Percentiles rank a stretch among this genome's conserved stretches.
Conservation (phyloP, 2,113 vertebrate genomes). For the Arvicanthis niloticus region DNA sequence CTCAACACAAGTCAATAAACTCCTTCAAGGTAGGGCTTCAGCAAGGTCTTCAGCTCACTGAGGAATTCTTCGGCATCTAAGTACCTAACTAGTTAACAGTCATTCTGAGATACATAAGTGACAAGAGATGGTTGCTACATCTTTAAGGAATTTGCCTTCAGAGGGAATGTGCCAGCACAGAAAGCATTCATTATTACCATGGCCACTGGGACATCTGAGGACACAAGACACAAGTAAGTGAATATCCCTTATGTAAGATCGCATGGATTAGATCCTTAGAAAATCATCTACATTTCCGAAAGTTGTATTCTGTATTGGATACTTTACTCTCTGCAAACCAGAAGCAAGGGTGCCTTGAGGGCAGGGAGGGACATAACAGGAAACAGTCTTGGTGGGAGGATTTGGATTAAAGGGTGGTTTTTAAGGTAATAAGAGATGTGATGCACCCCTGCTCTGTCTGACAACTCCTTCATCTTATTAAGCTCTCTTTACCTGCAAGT, state of each 20-base stretch:
- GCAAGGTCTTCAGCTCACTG: not conserved
- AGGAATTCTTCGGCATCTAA: not conserved
- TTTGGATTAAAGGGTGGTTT: slow-evolving; percentile 4
- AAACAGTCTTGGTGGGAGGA: not conserved
- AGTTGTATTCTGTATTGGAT: not conserved
- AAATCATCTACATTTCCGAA: slow-evolving; percentile 14
- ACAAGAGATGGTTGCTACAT: not conserved
- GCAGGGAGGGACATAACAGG: not conserved
- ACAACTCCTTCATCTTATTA: slow-evolving; percentile 28
- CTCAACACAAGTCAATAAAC: not conserved
- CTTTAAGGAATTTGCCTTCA: not conserved
- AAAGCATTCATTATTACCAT: not conserved
- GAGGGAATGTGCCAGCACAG: not conserved
- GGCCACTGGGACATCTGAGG: not conserved
- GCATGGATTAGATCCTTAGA: not conserved
- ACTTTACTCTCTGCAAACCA: not conserved
- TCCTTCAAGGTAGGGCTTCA: not conserved
- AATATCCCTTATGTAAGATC: not conserved
- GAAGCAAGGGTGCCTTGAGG: not conserved
- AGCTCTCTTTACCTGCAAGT: not conserved
- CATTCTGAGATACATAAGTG: not conserved
- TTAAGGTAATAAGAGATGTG: not conserved
- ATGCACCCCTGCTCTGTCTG: not conserved
- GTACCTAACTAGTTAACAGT: not conserved
- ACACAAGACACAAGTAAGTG: not conserved